Evolutionary conservation across 2,797 vertebrate species (phyloP).

Genomic region (Thaleichthys pacificus): DNA sequence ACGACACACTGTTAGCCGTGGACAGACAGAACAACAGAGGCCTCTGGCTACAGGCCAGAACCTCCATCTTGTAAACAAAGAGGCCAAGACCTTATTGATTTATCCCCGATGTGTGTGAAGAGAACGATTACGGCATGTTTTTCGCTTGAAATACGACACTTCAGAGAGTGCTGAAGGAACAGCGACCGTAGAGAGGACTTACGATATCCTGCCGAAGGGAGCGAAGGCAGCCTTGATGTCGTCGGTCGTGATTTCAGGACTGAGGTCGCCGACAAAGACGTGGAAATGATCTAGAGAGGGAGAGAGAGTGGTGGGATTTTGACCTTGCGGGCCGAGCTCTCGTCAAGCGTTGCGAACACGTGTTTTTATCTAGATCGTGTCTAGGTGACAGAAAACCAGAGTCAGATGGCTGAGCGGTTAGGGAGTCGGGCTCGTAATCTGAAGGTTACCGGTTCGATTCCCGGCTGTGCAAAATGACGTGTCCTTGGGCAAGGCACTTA

Average conservation of each 20-base stretch:
- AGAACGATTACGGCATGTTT: neutral
- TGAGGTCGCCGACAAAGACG: constrained; percentile 97
- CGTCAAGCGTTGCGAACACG: neutral
- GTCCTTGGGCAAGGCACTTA: too few relatives aligned
- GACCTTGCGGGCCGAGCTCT: too few relatives aligned
- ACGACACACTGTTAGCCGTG: neutral
- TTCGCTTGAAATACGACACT: neutral
- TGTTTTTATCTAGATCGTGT: neutral
- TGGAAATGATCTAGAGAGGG: constrained; percentile 91
- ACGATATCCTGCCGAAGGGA: constrained; percentile 98
- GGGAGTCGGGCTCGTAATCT: too few relatives aligned
- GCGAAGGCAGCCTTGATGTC: constrained; percentile 97
- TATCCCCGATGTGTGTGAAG: neutral
- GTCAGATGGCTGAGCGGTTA: too few relatives aligned
- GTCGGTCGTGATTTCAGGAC: constrained; percentile 97
- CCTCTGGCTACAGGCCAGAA: neutral
- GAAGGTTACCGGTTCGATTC: too few relatives aligned
- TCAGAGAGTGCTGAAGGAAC: neutral
- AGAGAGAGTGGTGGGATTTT: too few relatives aligned
- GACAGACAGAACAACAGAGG: neutral
- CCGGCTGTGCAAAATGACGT: too few relatives aligned
- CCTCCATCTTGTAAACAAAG: neutral
- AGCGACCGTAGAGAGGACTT: constrained; percentile 64
- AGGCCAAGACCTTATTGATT: neutral
- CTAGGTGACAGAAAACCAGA: too few relatives aligned